Conservation (phyloP, 2,113 vertebrate species). For the Pteruthius melanotis region DNA sequence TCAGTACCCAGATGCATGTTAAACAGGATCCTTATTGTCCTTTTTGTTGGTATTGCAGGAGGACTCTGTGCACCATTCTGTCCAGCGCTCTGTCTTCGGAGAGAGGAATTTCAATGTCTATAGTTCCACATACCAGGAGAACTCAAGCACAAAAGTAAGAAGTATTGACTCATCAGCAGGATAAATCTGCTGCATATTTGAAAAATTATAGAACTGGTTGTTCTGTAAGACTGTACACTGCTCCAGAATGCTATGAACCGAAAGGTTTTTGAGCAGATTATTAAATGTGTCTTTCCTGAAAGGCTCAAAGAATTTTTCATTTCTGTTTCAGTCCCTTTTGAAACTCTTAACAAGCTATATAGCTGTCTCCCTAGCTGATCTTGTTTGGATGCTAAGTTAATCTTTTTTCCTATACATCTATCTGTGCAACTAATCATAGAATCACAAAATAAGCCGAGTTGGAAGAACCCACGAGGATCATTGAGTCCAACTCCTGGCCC, state of each 20-base stretch:
- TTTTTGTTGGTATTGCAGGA: slow-evolving; percentile 79
- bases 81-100: slow-evolving; percentile 89
- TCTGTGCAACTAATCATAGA: not conserved
- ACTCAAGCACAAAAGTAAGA: slow-evolving; percentile 78
- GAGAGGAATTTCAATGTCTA: slow-evolving; percentile 90
- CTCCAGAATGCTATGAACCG: not conserved
- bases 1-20: slow-evolving; percentile 56
- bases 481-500: not conserved
- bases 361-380: not conserved
- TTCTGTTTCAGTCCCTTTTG: not conserved
- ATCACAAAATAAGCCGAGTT: not conserved
- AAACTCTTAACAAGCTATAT: not conserved
- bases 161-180: slow-evolving; percentile 31
- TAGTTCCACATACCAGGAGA: slow-evolving; percentile 75
- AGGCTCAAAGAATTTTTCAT: not conserved
- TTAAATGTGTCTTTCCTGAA: not conserved
- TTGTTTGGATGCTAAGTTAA: not conserved
- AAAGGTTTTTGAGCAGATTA: not conserved
- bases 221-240: not conserved
- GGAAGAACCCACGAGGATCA: not conserved
- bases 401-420: not conserved
- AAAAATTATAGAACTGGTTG: not conserved
- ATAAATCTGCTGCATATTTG: not conserved
- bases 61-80: slow-evolving; percentile 73
- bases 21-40: slow-evolving; percentile 58